Evolutionary conservation across 1,140 invertebrate species (phyloP).

Genomic region (Apis laboriosa): DNA sequence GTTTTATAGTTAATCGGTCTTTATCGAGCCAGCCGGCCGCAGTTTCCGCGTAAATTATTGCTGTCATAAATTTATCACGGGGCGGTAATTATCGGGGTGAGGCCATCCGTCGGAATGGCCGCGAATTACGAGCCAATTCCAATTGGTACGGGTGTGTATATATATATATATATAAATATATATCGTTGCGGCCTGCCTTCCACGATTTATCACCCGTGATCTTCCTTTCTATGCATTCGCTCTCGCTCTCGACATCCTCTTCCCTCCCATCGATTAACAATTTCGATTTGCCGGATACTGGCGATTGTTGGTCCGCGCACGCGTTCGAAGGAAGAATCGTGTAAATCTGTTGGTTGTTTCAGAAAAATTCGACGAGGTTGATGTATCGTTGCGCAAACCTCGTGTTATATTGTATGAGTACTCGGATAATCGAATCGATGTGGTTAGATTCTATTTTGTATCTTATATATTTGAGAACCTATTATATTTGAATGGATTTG

Average conservation of each 20-base stretch:
- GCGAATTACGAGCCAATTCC: constrained; percentile 69
- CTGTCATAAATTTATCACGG: constrained; percentile 70
- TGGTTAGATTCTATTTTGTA: too few relatives aligned
- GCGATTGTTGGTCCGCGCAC: constrained; percentile 19
- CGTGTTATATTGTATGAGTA: neutral
- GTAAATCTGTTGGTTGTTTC: neutral
- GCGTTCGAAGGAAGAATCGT: neutral
- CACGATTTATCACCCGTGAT: constrained; percentile 58
- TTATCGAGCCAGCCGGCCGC: constrained; percentile 64
- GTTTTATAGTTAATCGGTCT: constrained; percentile 68
- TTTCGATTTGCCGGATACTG: constrained; percentile 33
- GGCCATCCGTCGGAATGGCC: constrained; percentile 60
- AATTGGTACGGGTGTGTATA: constrained; percentile 59
- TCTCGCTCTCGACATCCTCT: neutral
- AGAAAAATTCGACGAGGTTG: neutral
- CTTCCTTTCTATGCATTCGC: constrained; percentile 42
- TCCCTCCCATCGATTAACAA: constrained; percentile 49
- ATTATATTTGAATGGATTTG: too few relatives aligned
- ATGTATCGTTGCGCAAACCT: neutral
- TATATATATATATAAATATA: constrained; percentile 18
- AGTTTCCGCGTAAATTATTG: constrained; percentile 67
- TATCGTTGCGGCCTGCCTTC: constrained; percentile 56
- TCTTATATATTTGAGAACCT: too few relatives aligned
- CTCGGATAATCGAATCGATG: neutral
- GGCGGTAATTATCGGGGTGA: constrained; percentile 68